A percentile compares a stretch with the other conserved stretches of the same genome.
Evolutionary conservation across 2,888 invertebrate species (phyloP).

Genomic region (Trachelus iudaicus): DNA sequence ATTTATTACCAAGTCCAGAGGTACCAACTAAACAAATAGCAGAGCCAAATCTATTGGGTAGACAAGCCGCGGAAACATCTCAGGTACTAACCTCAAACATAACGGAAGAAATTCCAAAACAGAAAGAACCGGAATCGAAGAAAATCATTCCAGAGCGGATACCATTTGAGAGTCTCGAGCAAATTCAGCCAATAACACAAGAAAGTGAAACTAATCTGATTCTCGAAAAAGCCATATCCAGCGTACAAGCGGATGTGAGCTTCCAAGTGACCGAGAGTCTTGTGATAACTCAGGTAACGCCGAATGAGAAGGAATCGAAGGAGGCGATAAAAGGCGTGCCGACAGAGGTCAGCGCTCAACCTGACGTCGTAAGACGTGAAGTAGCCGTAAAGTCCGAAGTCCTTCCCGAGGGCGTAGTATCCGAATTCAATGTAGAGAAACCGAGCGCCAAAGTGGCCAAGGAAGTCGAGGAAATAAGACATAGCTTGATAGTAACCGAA

Average conservation of each 20-base stretch:
- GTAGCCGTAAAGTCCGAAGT: slow-evolving; percentile 63
- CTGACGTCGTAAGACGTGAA: slow-evolving; percentile 64
- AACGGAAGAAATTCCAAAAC: slow-evolving; percentile 45
- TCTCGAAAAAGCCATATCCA: slow-evolving; percentile 32
- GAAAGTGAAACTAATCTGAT: slow-evolving; percentile 49
- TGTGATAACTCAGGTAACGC: slow-evolving; percentile 61
- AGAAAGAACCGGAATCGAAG: slow-evolving; percentile 44
- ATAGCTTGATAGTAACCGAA: slow-evolving; percentile 68
- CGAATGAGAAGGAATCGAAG: slow-evolving; percentile 57
- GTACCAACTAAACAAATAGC: slow-evolving; percentile 53
- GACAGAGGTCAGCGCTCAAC: slow-evolving; percentile 64
- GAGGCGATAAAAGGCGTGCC: slow-evolving; percentile 64
- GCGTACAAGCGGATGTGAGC: slow-evolving; percentile 47
- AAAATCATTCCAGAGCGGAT: slow-evolving; percentile 59
- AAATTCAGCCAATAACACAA: slow-evolving; percentile 50
- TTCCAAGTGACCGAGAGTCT: slow-evolving; percentile 59
- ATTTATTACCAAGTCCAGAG: slow-evolving; percentile 44
- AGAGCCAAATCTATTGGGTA: slow-evolving; percentile 47
- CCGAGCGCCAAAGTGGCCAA: slow-evolving; percentile 53
- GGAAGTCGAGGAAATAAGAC: slow-evolving; percentile 55
- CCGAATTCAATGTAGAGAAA: slow-evolving; percentile 46
- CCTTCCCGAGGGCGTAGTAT: slow-evolving; percentile 44
- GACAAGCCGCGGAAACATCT: slow-evolving; percentile 60
- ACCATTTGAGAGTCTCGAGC: slow-evolving; percentile 62
- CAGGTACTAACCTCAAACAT: slow-evolving; percentile 47